Percentiles rank a stretch among this genome's conserved stretches.
Conservation (phyloP, 2,797 vertebrate species). For the Gymnopithys bicolor region DNA sequence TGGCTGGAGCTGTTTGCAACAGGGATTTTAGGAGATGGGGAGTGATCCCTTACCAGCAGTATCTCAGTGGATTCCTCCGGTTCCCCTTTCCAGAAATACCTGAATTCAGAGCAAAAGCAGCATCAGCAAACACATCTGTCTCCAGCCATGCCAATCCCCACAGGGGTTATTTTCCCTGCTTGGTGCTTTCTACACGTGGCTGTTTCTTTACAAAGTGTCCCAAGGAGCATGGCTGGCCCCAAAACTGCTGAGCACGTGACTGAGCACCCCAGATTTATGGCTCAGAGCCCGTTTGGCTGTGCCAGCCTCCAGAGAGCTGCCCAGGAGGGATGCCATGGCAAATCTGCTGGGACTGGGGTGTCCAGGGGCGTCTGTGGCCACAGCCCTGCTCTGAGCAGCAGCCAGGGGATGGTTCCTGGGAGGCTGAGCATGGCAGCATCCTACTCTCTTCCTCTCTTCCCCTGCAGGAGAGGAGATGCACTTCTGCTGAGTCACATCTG, state of each 20-base stretch:
- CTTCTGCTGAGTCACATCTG: background rate
- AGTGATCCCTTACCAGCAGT: slow-evolving; percentile 81
- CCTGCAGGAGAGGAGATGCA: background rate
- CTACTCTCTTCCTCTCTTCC: background rate
- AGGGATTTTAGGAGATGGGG: fast-evolving
- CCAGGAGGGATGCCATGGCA: fast-evolving
- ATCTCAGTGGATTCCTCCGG: slow-evolving; percentile 86
- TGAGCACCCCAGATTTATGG: background rate
- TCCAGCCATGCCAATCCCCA: background rate
- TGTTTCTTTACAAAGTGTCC: background rate
- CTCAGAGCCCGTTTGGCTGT: background rate
- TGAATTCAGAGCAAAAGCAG: slow-evolving; percentile 56
- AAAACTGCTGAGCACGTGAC: fast-evolving
- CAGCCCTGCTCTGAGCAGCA: fast-evolving
- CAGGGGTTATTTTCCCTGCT: background rate
- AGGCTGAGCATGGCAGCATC: background rate
- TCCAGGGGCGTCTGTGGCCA: fast-evolving
- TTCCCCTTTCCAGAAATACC: slow-evolving; percentile 90
- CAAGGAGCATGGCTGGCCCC: background rate
- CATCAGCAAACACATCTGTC: background rate
- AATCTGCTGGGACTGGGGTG: background rate
- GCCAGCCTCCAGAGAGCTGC: background rate
- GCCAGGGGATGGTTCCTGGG: fast-evolving
- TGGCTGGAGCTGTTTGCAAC: fast-evolving
- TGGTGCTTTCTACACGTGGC: background rate